phyloP scores from a whole-genome alignment of 2,113 vertebrate genomes.

The Lepus europaeus region DNA sequence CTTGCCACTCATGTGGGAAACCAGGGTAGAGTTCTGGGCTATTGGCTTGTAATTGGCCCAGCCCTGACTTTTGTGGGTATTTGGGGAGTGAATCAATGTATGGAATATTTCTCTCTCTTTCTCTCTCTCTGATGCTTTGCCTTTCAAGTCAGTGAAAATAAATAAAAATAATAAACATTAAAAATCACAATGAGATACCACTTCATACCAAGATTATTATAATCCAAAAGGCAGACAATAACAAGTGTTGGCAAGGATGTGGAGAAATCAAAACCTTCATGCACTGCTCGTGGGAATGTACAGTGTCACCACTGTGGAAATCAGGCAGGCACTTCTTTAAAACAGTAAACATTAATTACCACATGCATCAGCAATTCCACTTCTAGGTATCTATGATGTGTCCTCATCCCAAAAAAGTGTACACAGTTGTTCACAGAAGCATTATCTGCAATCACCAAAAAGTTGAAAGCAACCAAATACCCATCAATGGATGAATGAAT shows the following conservation, averaged over 20 bases:
- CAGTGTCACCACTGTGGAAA: slow-evolving; percentile 15
- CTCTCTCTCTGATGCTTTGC: too few relatives aligned
- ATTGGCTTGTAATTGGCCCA: too few relatives aligned
- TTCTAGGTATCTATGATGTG: neutral
- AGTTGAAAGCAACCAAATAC: slow-evolving; percentile 33
- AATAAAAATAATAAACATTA: neutral
- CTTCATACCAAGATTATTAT: neutral
- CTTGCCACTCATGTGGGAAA: too few relatives aligned
- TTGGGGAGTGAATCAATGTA: too few relatives aligned
- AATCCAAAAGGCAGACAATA: slow-evolving; percentile 18
- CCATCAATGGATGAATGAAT: neutral
- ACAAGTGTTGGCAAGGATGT: neutral
- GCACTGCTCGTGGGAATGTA: neutral
- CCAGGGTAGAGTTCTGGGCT: too few relatives aligned
- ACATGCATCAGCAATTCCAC: neutral
- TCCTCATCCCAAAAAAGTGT: neutral
- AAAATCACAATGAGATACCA: slow-evolving; percentile 7
- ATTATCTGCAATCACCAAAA: neutral
- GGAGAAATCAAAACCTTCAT: neutral
- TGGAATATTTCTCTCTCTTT: too few relatives aligned
- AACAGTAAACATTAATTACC: neutral
- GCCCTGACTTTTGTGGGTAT: too few relatives aligned
- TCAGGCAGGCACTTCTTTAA: neutral
- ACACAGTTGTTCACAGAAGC: neutral
- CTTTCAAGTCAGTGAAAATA: too few relatives aligned